Evolutionary conservation across 1,140 invertebrate genomes (phyloP).

Genomic region (Drosophila chauvacae): DNA sequence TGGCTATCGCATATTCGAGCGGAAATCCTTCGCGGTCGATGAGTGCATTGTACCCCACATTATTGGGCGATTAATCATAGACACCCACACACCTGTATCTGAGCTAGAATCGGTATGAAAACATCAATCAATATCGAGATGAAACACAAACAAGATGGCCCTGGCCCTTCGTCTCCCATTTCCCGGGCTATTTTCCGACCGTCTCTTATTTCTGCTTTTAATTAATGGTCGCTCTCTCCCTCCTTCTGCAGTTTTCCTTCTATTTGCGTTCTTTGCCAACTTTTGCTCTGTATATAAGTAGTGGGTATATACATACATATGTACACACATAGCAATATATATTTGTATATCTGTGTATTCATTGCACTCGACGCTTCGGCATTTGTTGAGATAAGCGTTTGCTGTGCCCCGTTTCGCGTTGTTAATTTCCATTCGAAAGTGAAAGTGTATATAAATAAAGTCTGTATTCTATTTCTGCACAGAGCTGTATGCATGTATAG

Average conservation of each 20-base stretch:
- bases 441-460: slow-evolving; percentile 30
- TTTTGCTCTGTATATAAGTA: slow-evolving; percentile 9
- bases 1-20: neutral
- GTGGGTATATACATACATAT: neutral
- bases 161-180: neutral
- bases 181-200: slow-evolving; percentile 9
- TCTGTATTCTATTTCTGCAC: slow-evolving; percentile 23
- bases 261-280: slow-evolving; percentile 18
- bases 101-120: slow-evolving; percentile 8
- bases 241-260: slow-evolving; percentile 11
- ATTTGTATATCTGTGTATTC: slow-evolving; percentile 13
- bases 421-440: slow-evolving; percentile 29
- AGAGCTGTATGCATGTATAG: no score
- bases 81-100: slow-evolving; percentile 25
- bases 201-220: slow-evolving; percentile 27
- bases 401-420: slow-evolving; percentile 3
- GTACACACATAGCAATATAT: neutral
- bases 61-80: slow-evolving; percentile 38
- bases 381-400: slow-evolving; percentile 36
- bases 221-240: slow-evolving; percentile 21
- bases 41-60: slow-evolving; percentile 35
- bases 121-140: slow-evolving; percentile 41
- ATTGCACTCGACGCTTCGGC: slow-evolving; percentile 18
- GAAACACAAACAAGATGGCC: slow-evolving; percentile 29
- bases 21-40: neutral